Base-by-base conservation (phyloP, 2,888 invertebrate genomes). In the Heliconius ethilla region DNA sequence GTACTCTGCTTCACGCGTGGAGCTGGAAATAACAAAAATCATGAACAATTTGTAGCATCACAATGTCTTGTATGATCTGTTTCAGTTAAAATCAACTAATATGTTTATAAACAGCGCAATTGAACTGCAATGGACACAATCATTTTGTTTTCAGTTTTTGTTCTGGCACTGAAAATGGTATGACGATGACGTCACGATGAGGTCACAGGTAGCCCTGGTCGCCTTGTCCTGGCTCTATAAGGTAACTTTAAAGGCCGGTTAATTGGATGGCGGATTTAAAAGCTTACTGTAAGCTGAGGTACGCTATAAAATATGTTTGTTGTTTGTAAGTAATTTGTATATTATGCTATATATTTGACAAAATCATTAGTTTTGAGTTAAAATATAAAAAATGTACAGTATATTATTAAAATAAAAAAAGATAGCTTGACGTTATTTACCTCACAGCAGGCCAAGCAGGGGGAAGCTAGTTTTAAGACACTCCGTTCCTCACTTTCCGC, bases 181-280 rank as follows among this genome's bases (percentile, higher is more conserved):
- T n/a, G 29, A 33, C n/a, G 33, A 27, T 72, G 72, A 59, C 59
- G 72, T 72, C 72, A 72, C 15, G 15, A 6, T 72, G 72, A 72
- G 9, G 37, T 59, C 72, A 37, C 59, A n/a, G 33, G 55, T 1
- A 25, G 3, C 59, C 59, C 59, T 29, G 33, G 55, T 9, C n/a
- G 18, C 72, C 59, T 72, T 55, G 70, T 59, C 72, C 33, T 59
- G 55, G 37, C 59, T 33, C 15, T 25, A 33, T 59, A 59, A 59
- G 29, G n/a, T n/a, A 25, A 25, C 33, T 25, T n/a, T 13, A 55
- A 13, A 59, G 55, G 51, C 51, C 11, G 45, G 29, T 70, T 51
- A 29, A 13, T 59, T n/a, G 55, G 22, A 37, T 66, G 66, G 2
- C 3, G 33, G 22, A 33, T 66, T 66, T 1, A 33, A 18, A 25